Base-by-base conservation (phyloP, 2,797 vertebrate genomes). In the Spheniscus humboldti region DNA sequence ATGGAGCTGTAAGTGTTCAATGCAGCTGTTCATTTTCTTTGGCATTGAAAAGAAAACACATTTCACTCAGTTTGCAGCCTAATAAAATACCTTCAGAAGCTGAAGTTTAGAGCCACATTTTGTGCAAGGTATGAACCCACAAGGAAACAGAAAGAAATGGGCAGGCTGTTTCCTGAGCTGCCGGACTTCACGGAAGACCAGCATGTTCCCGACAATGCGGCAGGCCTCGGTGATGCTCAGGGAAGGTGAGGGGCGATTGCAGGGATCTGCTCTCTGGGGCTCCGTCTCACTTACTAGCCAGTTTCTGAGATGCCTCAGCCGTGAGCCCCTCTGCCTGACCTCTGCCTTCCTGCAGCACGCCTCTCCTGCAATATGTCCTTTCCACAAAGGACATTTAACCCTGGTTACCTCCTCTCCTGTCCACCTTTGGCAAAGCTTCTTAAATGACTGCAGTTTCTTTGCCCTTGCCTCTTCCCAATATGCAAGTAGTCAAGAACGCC, bases 121-220 rank as follows among this genome's bases (percentile, higher is more conserved):
- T 52, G 18, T 56, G 56, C 39, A 31, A 72, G 45, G 66, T 55
- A 41, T 59, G 52, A 86, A 53, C 22, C 8, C 33, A 41, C 37
- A 62, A 66, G 43, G 56, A 87, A 80, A 24, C 7, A 55, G 50
- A 68, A 64, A 15, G 22, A 60, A 62, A 47, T 0, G 7, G 24
- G 8, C 37, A 23, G 23, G 25, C 28, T 48, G 8, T 37, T 89
- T 85, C 9, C 57, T n/a, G 62, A 80, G 50, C 60, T 74, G 28
- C 63, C 3, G 10, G 69, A 19, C 18, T 24, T 81, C 3, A 2
- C 1, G 1, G 30, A 63, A 31, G n/a, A 39, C 6, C 39, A 25
- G 10, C 4, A 5, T 0, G 31, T 48, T 62, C 67, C 62, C 4
- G 2, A 18, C 9, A 47, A 25, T 0, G 16, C 2, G 2, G 16